Percentiles rank a stretch among this genome's conserved stretches.
These are phyloP conservation scores for Cataglyphis cursor DNA, from an alignment of 2,888 invertebrate species.

Conservation along the genomic window DNA sequence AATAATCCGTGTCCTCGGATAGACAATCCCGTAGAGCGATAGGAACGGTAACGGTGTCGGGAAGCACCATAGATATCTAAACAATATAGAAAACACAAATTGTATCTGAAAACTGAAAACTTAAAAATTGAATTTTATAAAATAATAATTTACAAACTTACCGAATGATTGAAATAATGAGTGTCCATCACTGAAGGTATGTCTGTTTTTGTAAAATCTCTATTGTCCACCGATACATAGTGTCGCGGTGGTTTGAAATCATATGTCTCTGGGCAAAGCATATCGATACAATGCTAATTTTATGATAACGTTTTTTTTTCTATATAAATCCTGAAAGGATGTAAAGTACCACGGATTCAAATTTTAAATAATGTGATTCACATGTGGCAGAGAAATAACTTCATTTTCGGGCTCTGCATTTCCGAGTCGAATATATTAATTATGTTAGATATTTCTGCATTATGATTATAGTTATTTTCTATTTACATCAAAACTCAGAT, in stretches of 20 bases:
- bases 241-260: slow-evolving; percentile 87
- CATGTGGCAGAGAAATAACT: neutral
- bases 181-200: slow-evolving; percentile 82
- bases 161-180: slow-evolving; percentile 88
- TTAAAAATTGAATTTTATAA: slow-evolving; percentile 20
- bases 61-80: slow-evolving; percentile 88
- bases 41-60: slow-evolving; percentile 86
- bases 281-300: slow-evolving; percentile 78
- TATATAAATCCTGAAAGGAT: too few relatives aligned
- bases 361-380: neutral
- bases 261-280: slow-evolving; percentile 89
- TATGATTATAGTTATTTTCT: too few relatives aligned
- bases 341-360: too few relatives aligned
- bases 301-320: neutral
- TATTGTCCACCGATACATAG: slow-evolving; percentile 82
- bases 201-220: slow-evolving; percentile 74
- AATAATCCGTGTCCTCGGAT: slow-evolving; percentile 88
- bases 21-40: slow-evolving; percentile 84
- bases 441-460: too few relatives aligned
- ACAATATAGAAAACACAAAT: slow-evolving; percentile 79
- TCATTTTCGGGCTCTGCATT: too few relatives aligned
- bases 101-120: slow-evolving; percentile 67
- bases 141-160: slow-evolving; percentile 79
- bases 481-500: too few relatives aligned
- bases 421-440: too few relatives aligned